Conservation (phyloP, 2,797 vertebrate genomes). For the Leptodactylus fallax region DNA sequence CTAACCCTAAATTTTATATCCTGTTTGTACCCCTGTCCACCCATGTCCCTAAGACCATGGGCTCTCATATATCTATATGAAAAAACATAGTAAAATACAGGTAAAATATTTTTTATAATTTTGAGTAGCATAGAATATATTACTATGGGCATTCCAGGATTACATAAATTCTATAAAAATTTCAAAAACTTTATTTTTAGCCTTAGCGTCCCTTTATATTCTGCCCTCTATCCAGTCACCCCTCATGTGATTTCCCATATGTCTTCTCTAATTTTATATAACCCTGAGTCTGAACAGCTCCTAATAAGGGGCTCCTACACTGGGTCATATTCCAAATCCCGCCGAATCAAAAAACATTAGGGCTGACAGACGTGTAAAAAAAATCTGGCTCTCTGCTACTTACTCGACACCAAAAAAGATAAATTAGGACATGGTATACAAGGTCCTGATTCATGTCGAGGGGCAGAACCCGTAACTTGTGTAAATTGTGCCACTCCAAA, state of each 20-base stretch:
- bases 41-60: too few species aligned
- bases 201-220: too few species aligned
- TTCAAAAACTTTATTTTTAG: too few species aligned
- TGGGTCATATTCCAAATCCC: not conserved
- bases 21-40: too few species aligned
- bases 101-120: too few species aligned
- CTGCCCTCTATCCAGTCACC: not conserved
- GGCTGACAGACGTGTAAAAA: not conserved
- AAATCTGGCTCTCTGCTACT: not conserved
- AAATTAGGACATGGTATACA: conserved; percentile 73
- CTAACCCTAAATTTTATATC: too few species aligned
- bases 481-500: conserved; percentile 74
- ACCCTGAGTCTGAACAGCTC: not conserved
- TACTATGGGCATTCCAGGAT: too few species aligned
- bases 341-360: not conserved
- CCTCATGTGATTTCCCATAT: not conserved
- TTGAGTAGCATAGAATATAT: too few species aligned
- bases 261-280: not conserved
- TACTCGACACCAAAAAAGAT: conserved; percentile 43
- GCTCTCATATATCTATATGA: too few species aligned
- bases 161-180: too few species aligned
- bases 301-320: not conserved
- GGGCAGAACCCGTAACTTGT: conserved; percentile 71
- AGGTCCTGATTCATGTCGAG: conserved; percentile 78
- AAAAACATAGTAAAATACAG: too few species aligned